phyloP scores from a whole-genome alignment of 64 coral and sea anemone genomes.

The Trachythela sp. region DNA sequence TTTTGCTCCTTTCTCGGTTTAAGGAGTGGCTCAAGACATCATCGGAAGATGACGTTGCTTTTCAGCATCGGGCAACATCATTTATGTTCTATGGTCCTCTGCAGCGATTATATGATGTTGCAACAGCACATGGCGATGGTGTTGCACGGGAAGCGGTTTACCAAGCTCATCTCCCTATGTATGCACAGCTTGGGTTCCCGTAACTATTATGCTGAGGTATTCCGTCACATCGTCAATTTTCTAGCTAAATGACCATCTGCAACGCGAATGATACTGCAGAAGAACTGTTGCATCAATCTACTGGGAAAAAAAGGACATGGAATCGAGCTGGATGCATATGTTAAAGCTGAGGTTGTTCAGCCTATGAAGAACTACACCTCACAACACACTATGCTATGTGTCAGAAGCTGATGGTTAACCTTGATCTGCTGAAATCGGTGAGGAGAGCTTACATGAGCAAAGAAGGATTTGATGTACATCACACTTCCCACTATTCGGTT shows the following conservation, averaged over 20 bases:
- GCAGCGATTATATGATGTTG: not conserved
- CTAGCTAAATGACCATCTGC: not conserved
- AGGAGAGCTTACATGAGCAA: not conserved
- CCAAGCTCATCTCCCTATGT: not conserved
- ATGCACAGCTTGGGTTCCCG: not conserved
- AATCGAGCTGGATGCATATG: not conserved
- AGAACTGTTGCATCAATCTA: conserved; percentile 1
- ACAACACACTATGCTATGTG: not conserved
- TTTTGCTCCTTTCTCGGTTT: not conserved
- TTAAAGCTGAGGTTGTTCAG: not conserved
- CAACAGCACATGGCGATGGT: not conserved
- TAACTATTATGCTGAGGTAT: not conserved
- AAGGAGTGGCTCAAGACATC: not conserved
- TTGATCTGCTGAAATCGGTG: not conserved
- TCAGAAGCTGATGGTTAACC: not conserved
- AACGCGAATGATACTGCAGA: not conserved
- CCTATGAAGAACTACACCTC: not conserved
- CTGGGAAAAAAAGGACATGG: not conserved
- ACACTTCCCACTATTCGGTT: not conserved
- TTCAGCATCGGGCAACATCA: not conserved
- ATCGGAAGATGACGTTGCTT: not conserved
- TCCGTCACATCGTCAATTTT: not conserved
- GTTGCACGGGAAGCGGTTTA: not conserved
- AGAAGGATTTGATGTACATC: not conserved
- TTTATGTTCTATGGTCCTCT: not conserved